These are phyloP conservation scores for Drosophila punjabiensis DNA, from an alignment of 1,140 invertebrate species.

Conservation along the genomic window DNA sequence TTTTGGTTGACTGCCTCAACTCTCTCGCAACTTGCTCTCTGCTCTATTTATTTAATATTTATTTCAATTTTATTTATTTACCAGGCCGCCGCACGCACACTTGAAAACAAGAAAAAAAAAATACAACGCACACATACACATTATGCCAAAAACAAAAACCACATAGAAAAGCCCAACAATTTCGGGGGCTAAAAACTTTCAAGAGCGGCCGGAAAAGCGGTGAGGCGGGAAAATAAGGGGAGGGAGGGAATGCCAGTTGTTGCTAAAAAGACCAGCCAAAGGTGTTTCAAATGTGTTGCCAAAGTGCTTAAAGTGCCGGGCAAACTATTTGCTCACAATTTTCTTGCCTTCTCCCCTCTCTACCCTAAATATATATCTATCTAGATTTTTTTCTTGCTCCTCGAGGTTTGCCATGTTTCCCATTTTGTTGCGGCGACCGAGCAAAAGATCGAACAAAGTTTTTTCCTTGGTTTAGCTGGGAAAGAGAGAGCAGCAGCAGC, in stretches of 20 bases:
- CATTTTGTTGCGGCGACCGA: slow-evolving; percentile 38
- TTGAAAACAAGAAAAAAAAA: slow-evolving; percentile 30
- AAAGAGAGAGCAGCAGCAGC: not conserved
- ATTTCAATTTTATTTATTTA: slow-evolving; percentile 82
- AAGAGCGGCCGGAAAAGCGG: slow-evolving; percentile 44
- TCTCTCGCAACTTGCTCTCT: slow-evolving; percentile 7
- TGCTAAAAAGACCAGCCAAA: slow-evolving; percentile 73
- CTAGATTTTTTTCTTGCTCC: not conserved
- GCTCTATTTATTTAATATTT: slow-evolving; percentile 79
- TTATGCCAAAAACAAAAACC: slow-evolving; percentile 34
- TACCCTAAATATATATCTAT: not conserved
- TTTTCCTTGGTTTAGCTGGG: slow-evolving; percentile 30
- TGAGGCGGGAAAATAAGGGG: not conserved
- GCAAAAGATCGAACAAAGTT: slow-evolving; percentile 75
- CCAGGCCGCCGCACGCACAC: slow-evolving; percentile 31
- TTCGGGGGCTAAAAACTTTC: slow-evolving; percentile 35
- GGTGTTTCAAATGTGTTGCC: slow-evolving; percentile 76
- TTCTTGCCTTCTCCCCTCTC: slow-evolving; percentile 30
- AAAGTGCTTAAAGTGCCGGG: slow-evolving; percentile 75
- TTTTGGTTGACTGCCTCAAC: slow-evolving; percentile 45
- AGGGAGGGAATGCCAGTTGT: slow-evolving; percentile 25
- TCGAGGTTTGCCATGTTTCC: slow-evolving; percentile 23
- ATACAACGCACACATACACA: slow-evolving; percentile 3
- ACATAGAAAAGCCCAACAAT: slow-evolving; percentile 32
- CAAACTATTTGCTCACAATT: slow-evolving; percentile 71